These are phyloP conservation scores for Limonius californicus DNA, from an alignment of 1,140 invertebrate genomes.

Conservation along the genomic window DNA sequence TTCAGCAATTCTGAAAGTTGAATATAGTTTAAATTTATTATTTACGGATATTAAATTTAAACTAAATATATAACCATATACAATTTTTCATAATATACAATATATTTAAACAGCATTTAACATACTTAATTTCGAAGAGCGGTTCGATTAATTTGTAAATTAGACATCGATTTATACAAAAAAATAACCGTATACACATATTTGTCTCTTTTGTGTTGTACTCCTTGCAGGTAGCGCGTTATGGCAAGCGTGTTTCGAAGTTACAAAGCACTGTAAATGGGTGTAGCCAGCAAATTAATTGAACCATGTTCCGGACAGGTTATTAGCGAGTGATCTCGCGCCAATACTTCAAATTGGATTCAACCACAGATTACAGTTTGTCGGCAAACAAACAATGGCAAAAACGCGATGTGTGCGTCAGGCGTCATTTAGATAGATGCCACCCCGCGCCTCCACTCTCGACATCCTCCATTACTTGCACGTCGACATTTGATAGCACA, in stretches of 20 bases:
- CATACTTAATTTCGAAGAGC: too few species aligned
- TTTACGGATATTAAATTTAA: too few species aligned
- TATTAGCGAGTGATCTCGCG: neutral
- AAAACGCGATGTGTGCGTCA: constrained; percentile 27
- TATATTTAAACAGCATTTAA: too few species aligned
- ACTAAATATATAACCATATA: too few species aligned
- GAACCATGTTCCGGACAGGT: neutral
- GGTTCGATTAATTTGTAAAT: too few species aligned
- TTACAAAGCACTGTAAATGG: neutral
- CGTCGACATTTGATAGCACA: constrained; percentile 26
- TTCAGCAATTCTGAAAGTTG: too few species aligned
- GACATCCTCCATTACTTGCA: constrained; percentile 28
- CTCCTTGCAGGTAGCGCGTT: too few species aligned
- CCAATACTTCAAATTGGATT: neutral
- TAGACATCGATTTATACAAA: too few species aligned
- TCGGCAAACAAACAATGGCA: constrained; percentile 26
- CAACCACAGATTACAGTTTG: neutral
- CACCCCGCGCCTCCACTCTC: constrained; percentile 16
- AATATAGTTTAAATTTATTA: too few species aligned
- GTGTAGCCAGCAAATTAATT: neutral
- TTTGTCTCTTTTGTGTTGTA: too few species aligned
- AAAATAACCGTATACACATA: too few species aligned
- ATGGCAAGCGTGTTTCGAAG: neutral
- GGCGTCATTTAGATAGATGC: constrained; percentile 30
- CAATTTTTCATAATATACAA: too few species aligned